These are phyloP conservation scores for Diglossa brunneiventris DNA, from an alignment of 2,113 vertebrate genomes.

Conservation along the genomic window DNA sequence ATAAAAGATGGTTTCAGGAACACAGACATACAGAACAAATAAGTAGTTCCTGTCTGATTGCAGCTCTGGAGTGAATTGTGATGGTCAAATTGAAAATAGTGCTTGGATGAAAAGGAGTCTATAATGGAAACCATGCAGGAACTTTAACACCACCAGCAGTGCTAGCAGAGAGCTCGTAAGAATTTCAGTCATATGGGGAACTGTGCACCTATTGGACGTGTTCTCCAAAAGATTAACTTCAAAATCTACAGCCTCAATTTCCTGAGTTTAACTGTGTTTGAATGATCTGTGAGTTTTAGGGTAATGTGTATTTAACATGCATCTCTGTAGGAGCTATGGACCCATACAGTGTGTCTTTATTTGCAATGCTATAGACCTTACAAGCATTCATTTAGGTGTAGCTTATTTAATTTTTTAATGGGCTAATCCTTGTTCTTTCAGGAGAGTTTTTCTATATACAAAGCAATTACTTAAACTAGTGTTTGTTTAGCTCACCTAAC, in stretches of 20 bases:
- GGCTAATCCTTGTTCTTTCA: slow-evolving; percentile 4
- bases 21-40: not conserved
- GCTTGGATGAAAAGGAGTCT: not conserved
- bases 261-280: not conserved
- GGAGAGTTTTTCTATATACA: slow-evolving; percentile 26
- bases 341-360: not conserved
- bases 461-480: slow-evolving; percentile 56
- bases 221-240: not conserved
- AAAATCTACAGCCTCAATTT: not conserved
- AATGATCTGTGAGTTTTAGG: not conserved
- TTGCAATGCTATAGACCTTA: not conserved
- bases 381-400: not conserved
- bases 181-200: not conserved
- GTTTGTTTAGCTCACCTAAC: slow-evolving; percentile 61
- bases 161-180: not conserved
- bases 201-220: not conserved
- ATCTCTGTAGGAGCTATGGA: not conserved
- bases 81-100: not conserved
- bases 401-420: slow-evolving; percentile 24
- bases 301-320: not conserved
- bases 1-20: not conserved
- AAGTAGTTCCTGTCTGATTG: not conserved
- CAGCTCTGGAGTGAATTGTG: not conserved
- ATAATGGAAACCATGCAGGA: not conserved
- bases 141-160: not conserved